Conservation (phyloP, 2,888 invertebrate species). For the Epiperipatus broadwayi region DNA sequence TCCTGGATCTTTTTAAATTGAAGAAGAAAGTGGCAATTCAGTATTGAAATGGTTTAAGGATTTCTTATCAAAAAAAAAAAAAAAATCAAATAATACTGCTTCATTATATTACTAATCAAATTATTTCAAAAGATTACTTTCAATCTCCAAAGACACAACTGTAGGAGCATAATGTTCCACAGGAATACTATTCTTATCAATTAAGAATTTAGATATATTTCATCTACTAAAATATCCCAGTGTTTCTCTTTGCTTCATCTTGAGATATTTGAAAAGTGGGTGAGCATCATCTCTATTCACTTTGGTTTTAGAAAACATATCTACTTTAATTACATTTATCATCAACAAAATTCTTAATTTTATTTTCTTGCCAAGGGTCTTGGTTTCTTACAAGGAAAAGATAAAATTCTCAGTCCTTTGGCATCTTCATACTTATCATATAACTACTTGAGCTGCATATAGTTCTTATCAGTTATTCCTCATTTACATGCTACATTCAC, state of each 20-base stretch:
- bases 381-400: constrained; percentile 72
- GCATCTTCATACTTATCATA: constrained; percentile 48
- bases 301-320: constrained; percentile 41
- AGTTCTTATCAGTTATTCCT: constrained; percentile 55
- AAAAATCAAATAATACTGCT: too few relatives aligned
- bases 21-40: too few relatives aligned
- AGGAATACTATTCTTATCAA: constrained; percentile 50
- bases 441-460: constrained; percentile 50
- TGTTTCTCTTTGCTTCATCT: constrained; percentile 39
- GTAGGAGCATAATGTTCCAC: constrained; percentile 46
- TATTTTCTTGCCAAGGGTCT: too few relatives aligned
- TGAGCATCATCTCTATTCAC: constrained; percentile 49
- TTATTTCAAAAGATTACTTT: too few relatives aligned
- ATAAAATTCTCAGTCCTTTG: constrained; percentile 51
- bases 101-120: too few relatives aligned
- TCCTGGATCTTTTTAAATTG: too few relatives aligned
- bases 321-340: constrained; percentile 34
- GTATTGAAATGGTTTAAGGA: too few relatives aligned
- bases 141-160: constrained; percentile 28
- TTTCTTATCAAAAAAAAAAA: too few relatives aligned
- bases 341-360: too few relatives aligned
- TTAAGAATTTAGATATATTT: constrained; percentile 73
- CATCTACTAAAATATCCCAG: constrained; percentile 50
- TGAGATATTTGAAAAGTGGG: constrained; percentile 47
- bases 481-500: constrained; percentile 73